Evolutionary conservation across 2,888 invertebrate genomes (phyloP).

Genomic region (Tiliacea aurago): DNA sequence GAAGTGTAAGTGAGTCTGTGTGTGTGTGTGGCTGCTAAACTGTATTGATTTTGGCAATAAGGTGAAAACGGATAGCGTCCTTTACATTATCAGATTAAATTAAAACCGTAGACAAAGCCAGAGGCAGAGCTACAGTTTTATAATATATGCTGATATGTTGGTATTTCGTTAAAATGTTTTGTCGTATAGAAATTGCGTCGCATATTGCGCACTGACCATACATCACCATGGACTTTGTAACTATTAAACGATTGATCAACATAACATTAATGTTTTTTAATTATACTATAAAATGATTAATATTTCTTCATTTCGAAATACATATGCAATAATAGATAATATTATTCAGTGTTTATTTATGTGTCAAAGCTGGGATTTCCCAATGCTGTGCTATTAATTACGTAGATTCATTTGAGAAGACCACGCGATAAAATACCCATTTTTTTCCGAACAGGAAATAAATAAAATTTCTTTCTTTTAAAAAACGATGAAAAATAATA

Average conservation of each 20-base stretch:
- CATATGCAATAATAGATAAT: slow-evolving; percentile 27
- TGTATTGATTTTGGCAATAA: neutral
- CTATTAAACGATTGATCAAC: neutral
- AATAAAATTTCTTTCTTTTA: too few species aligned
- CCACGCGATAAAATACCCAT: too few species aligned
- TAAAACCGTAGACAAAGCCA: neutral
- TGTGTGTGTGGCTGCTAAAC: neutral
- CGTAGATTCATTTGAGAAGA: too few species aligned
- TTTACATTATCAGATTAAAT: neutral
- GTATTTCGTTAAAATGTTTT: neutral
- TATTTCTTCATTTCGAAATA: slow-evolving; percentile 16
- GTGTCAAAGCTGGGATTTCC: slow-evolving; percentile 20
- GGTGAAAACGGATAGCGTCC: too few species aligned
- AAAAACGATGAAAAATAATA: too few species aligned
- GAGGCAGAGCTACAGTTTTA: neutral
- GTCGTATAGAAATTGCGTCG: neutral
- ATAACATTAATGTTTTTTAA: neutral
- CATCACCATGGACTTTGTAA: slow-evolving; percentile 17
- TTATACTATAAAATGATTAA: slow-evolving; percentile 4
- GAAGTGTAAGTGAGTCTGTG: slow-evolving; percentile 1
- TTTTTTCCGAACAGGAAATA: too few species aligned
- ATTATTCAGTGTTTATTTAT: slow-evolving; percentile 3
- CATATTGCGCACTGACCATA: neutral
- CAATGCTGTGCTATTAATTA: neutral
- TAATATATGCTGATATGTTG: neutral